Evolutionary conservation across 2,113 vertebrate species (phyloP).

Genomic region (Trinectes maculatus): DNA sequence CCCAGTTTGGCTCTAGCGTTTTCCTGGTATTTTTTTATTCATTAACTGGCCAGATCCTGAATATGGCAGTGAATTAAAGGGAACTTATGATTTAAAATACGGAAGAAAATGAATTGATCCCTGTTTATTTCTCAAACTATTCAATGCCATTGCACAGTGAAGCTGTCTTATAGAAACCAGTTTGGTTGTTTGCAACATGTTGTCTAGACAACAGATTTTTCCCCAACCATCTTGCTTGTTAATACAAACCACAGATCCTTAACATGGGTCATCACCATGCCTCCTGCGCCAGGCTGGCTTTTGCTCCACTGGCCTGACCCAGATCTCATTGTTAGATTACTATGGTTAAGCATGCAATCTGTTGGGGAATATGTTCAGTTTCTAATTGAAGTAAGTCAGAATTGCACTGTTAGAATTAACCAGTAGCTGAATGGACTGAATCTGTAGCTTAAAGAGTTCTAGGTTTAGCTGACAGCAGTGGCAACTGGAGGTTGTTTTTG

Average conservation of each 20-base stretch:
- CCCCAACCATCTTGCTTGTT: slow-evolving; percentile 34
- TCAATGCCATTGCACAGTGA: background rate
- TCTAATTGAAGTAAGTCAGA: slow-evolving; percentile 16
- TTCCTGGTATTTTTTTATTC: no score
- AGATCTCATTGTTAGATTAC: slow-evolving; percentile 59
- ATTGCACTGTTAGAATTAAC: slow-evolving; percentile 7
- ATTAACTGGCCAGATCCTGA: no score
- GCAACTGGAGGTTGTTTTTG: background rate
- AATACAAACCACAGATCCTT: slow-evolving; percentile 51
- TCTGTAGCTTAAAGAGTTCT: background rate
- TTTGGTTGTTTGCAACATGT: slow-evolving; percentile 14
- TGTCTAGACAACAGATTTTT: slow-evolving; percentile 57
- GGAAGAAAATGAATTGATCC: slow-evolving; percentile 3
- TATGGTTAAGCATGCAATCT: slow-evolving; percentile 44
- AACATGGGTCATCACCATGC: slow-evolving; percentile 28
- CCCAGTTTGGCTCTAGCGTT: no score
- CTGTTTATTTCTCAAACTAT: background rate
- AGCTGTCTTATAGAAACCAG: background rate
- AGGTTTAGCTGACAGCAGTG: background rate
- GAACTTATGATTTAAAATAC: background rate
- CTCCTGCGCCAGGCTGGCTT: slow-evolving; percentile 23
- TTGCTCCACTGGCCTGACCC: slow-evolving; percentile 61
- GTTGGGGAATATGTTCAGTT: slow-evolving; percentile 19
- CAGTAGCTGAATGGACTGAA: background rate
- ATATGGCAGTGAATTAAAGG: background rate